Conservation (phyloP, 2,113 vertebrate genomes). For the Tringa solitaria region DNA sequence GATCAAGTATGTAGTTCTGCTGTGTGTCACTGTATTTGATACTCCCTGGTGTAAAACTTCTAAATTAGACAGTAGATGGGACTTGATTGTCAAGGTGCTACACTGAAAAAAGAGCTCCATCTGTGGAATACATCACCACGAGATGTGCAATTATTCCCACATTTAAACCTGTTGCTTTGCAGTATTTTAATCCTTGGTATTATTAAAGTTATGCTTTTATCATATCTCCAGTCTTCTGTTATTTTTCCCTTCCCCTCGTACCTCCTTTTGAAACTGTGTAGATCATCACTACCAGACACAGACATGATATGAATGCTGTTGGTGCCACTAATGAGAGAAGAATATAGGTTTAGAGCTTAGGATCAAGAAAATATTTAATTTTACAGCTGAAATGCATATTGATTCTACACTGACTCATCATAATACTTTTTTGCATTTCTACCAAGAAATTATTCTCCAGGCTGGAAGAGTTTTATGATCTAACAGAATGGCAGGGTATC, state of each 20-base stretch:
- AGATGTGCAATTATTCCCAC: neutral
- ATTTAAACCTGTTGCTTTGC: neutral
- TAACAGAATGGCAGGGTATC: neutral
- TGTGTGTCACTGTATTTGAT: neutral
- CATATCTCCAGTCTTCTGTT: neutral
- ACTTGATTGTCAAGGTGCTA: neutral
- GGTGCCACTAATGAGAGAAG: neutral
- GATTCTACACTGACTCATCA: neutral
- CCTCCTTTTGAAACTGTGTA: neutral
- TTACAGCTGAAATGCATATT: neutral
- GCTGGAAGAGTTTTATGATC: neutral
- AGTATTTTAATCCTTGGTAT: neutral
- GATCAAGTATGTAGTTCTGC: neutral
- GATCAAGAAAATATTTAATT: neutral
- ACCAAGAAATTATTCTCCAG: neutral
- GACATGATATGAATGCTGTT: neutral
- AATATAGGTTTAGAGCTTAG: neutral
- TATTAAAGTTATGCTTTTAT: constrained; percentile 20
- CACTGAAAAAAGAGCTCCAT: neutral
- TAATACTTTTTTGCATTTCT: neutral
- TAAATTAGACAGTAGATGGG: neutral
- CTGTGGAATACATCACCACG: neutral
- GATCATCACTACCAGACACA: neutral
- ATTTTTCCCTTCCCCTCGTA: neutral
- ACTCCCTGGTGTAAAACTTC: neutral